Conservation (phyloP, 2,113 vertebrate species). For the Balaeniceps rex region DNA sequence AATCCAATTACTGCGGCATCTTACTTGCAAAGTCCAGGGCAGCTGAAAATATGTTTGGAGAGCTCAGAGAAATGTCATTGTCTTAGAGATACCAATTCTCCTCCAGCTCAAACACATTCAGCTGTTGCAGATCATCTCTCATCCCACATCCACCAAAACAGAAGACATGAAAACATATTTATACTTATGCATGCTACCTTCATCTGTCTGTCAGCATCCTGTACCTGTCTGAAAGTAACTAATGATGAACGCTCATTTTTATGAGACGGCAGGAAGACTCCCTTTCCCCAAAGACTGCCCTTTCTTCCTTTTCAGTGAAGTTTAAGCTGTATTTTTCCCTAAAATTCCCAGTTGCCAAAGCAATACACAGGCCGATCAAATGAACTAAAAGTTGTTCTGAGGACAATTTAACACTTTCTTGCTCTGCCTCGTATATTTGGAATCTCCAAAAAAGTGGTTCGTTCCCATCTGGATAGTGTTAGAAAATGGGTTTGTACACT, state of each 20-base stretch:
- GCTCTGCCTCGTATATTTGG: background rate
- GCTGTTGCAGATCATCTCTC: background rate
- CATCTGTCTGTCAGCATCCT: too few relatives aligned
- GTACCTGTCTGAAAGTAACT: background rate
- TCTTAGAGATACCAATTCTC: background rate
- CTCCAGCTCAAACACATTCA: background rate
- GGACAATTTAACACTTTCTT: background rate
- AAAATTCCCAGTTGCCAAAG: background rate
- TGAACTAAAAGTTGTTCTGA: background rate
- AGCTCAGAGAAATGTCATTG: background rate
- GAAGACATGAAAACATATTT: background rate
- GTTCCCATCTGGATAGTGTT: background rate
- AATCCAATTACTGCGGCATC: background rate
- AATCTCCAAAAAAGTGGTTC: background rate
- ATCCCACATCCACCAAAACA: background rate
- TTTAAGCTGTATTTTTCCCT: background rate
- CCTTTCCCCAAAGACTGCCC: background rate
- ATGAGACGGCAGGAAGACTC: background rate
- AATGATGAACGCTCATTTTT: background rate
- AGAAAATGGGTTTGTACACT: background rate
- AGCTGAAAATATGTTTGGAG: background rate
- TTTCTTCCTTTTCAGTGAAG: background rate
- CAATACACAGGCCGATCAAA: background rate
- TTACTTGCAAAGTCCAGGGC: background rate
- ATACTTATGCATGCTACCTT: background rate